phyloP scores from a whole-genome alignment of 2,113 vertebrate species.

The Salvelinus namaycush region DNA sequence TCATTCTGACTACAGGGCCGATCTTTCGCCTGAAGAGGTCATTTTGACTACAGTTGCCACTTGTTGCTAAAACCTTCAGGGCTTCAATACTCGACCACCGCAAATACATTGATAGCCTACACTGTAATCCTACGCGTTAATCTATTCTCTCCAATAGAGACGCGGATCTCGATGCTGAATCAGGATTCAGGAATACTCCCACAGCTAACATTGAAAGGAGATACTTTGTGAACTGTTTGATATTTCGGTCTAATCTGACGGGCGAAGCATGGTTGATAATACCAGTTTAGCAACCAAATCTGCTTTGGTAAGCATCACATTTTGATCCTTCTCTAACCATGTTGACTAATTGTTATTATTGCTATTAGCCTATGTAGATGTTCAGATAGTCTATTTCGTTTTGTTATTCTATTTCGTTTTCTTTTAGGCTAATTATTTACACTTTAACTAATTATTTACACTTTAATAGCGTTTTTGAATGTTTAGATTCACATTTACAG shows the following conservation, averaged over 20 bases:
- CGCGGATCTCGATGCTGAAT: conserved; percentile 52
- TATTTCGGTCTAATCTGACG: conserved; percentile 41
- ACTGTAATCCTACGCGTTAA: conserved; percentile 5
- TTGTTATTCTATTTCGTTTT: background rate
- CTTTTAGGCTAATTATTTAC: too few species aligned
- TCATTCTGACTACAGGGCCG: conserved; percentile 68
- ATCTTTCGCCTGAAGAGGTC: conserved; percentile 58
- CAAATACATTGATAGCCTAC: conserved; percentile 23
- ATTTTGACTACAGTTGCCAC: conserved; percentile 70
- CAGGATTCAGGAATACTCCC: conserved; percentile 29
- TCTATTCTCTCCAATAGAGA: conserved; percentile 26
- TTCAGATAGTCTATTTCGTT: background rate
- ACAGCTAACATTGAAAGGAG: conserved; percentile 43
- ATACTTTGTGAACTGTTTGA: conserved; percentile 43
- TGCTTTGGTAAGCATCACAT: conserved; percentile 76
- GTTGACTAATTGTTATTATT: too few species aligned
- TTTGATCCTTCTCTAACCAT: background rate
- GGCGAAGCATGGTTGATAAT: conserved; percentile 81
- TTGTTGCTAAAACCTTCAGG: conserved; percentile 75
- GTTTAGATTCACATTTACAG: background rate
- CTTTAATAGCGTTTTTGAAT: background rate
- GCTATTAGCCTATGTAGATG: background rate
- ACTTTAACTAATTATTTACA: background rate
- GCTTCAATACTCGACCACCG: conserved; percentile 41
- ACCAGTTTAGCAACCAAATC: conserved; percentile 73